These are phyloP conservation scores for Gila orcuttii DNA, from an alignment of 2,113 vertebrate species.

Conservation along the genomic window DNA sequence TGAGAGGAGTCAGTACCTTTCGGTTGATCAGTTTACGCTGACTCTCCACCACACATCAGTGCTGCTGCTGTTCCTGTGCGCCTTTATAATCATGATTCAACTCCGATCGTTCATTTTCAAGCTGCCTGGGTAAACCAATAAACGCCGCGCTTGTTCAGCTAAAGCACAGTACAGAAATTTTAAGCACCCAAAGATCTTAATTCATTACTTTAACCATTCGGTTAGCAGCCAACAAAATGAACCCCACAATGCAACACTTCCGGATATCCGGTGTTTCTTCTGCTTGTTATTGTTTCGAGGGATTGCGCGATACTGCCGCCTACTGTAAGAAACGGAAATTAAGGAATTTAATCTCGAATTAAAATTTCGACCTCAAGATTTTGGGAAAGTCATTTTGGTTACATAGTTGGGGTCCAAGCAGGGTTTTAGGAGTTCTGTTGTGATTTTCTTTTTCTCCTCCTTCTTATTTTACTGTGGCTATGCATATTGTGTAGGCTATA, in stretches of 20 bases:
- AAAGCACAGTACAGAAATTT: background rate
- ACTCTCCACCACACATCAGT: constrained; percentile 56
- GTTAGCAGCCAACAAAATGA: constrained; percentile 60
- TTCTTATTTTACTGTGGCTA: background rate
- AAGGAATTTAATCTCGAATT: background rate
- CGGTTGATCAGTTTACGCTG: constrained; percentile 36
- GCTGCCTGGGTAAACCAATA: background rate
- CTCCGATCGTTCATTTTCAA: constrained; percentile 19
- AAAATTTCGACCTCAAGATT: background rate
- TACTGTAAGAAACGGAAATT: background rate
- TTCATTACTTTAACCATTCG: constrained; percentile 53
- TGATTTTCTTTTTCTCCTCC: background rate
- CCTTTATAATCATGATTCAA: constrained; percentile 64
- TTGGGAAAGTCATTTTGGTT: background rate
- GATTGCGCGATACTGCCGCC: background rate
- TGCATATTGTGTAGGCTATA: background rate
- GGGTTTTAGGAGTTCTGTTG: background rate
- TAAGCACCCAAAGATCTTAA: background rate
- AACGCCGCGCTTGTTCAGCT: background rate
- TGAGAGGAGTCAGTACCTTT: constrained; percentile 36
- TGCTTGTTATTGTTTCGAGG: constrained; percentile 20
- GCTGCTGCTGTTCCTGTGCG: constrained; percentile 50
- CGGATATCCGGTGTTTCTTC: constrained; percentile 50
- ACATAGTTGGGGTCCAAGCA: background rate
- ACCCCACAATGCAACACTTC: constrained; percentile 60